phyloP scores from a whole-genome alignment of 2,888 invertebrate genomes.

The Dicranocentrus wangi region DNA sequence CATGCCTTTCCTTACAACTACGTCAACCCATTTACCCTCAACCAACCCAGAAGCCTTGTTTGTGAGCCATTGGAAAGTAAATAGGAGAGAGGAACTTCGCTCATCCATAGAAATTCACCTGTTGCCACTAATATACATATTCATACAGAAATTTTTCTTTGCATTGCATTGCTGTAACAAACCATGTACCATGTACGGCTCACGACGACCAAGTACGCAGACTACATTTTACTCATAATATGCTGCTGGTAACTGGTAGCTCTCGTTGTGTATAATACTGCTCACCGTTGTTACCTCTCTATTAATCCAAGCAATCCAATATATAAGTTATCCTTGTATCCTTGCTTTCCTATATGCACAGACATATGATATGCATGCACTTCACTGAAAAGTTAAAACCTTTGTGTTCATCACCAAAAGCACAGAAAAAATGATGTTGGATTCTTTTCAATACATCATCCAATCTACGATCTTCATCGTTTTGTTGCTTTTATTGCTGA shows the following conservation, averaged over 20 bases:
- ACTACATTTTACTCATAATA: slow-evolving; percentile 2
- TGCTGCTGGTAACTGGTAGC: not conserved
- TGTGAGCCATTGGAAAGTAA: too few relatives aligned
- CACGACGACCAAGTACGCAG: too few relatives aligned
- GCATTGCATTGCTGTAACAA: too few relatives aligned
- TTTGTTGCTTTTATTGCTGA: slow-evolving; percentile 22
- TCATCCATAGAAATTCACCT: slow-evolving; percentile 13
- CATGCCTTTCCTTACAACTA: not conserved
- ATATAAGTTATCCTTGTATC: slow-evolving; percentile 16
- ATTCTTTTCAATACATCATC: slow-evolving; percentile 7
- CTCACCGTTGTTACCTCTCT: not conserved
- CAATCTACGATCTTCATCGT: slow-evolving; percentile 14
- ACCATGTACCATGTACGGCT: too few relatives aligned
- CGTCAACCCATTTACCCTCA: not conserved
- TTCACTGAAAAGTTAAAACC: not conserved
- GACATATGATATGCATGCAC: not conserved
- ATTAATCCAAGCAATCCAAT: not conserved
- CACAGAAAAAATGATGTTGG: not conserved
- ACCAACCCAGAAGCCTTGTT: too few relatives aligned
- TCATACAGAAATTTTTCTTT: slow-evolving; percentile 1
- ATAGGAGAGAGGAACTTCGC: not conserved
- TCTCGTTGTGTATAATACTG: not conserved
- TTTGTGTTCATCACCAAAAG: not conserved
- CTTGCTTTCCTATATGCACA: not conserved
- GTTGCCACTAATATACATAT: slow-evolving; percentile 11